Percentiles rank a stretch among this genome's conserved stretches.
Conservation (phyloP, 2,797 vertebrate genomes). For the Cuculus canorus region DNA sequence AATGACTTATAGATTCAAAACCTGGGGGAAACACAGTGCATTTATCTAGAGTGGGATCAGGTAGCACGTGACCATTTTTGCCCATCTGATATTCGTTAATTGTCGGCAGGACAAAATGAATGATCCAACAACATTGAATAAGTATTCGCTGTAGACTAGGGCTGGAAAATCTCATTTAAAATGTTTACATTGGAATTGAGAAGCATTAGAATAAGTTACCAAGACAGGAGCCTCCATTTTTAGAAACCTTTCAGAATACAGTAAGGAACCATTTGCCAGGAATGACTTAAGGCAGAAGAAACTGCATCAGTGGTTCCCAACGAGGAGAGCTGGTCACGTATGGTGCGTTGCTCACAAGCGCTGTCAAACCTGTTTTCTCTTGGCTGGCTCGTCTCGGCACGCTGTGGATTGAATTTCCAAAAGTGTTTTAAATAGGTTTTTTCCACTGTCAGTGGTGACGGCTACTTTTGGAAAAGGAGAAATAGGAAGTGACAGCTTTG, state of each 20-base stretch:
- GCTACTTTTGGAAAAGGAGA: neutral
- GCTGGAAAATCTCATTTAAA: neutral
- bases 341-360: accelerated
- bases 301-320: neutral
- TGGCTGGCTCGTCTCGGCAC: neutral
- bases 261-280: neutral
- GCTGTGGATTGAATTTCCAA: neutral
- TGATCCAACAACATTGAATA: neutral
- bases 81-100: neutral
- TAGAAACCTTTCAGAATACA: neutral
- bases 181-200: neutral
- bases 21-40: neutral
- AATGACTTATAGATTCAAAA: neutral
- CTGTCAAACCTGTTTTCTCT: neutral
- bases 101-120: neutral
- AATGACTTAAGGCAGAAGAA: neutral
- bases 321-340: neutral
- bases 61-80: neutral
- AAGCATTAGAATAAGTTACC: neutral
- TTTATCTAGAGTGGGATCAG: neutral
- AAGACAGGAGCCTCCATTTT: neutral
- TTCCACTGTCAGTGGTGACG: neutral
- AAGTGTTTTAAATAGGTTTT: neutral
- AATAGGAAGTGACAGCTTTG: neutral
- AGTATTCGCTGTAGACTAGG: neutral